These are phyloP conservation scores for Eurystomus glaucurus DNA, from an alignment of 2,797 vertebrate genomes.

Conservation along the genomic window DNA sequence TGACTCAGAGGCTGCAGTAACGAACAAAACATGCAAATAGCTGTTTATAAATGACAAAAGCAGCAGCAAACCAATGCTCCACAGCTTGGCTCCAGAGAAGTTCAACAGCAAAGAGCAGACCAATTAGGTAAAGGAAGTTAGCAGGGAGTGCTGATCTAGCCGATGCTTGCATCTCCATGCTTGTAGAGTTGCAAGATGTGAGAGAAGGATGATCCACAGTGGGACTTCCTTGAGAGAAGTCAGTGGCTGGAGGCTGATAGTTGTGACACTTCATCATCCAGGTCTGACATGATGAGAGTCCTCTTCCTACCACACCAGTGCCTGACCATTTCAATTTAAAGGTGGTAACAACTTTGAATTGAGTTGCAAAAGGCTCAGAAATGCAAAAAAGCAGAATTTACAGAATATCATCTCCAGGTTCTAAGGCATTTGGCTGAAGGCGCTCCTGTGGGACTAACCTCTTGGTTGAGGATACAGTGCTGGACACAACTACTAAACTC, in stretches of 20 bases:
- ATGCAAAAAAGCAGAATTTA: neutral
- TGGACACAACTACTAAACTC: neutral
- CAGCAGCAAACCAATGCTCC: slow-evolving; percentile 13
- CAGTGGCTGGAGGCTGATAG: neutral
- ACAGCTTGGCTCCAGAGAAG: neutral
- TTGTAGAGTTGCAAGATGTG: rapidly evolving
- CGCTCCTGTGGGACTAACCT: neutral
- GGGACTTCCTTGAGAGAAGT: neutral
- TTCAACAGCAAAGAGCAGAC: neutral
- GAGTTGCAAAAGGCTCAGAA: neutral
- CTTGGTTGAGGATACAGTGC: neutral
- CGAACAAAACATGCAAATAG: slow-evolving; percentile 38
- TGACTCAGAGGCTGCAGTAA: slow-evolving; percentile 16
- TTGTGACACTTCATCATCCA: neutral
- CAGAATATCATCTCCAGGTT: neutral
- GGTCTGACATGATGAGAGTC: neutral
- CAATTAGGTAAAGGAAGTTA: neutral
- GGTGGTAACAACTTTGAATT: neutral
- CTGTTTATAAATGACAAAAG: neutral
- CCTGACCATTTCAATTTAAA: neutral
- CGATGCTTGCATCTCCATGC: neutral
- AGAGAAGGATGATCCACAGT: neutral
- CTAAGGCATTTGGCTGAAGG: neutral
- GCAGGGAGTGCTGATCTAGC: neutral
- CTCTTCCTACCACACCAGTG: neutral